Evolutionary conservation across 2,113 vertebrate species (phyloP).

Genomic region (Semicossyphus pulcher): DNA sequence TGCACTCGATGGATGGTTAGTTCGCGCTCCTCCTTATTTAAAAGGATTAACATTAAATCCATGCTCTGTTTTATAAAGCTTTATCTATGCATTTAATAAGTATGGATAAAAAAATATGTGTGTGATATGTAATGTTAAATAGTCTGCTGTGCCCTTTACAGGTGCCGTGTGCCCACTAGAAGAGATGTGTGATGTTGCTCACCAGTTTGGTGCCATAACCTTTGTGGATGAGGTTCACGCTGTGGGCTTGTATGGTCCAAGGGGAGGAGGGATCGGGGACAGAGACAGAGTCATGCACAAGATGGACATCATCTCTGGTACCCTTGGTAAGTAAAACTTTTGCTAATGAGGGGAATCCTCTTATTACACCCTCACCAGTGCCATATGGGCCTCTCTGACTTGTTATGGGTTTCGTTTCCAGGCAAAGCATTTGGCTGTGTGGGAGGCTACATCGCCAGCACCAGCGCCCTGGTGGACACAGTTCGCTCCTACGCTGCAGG

Average conservation of each 20-base stretch:
- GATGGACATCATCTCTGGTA: conserved; percentile 97
- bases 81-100: background rate
- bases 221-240: conserved; percentile 96
- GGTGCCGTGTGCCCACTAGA: conserved; percentile 93
- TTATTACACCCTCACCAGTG: background rate
- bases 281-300: conserved; percentile 93
- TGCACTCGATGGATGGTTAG: conserved; percentile 96
- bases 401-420: conserved; percentile 57
- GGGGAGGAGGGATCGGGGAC: conserved; percentile 93
- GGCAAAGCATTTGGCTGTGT: conserved; percentile 95
- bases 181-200: conserved; percentile 91
- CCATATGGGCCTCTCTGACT: conserved; percentile 3
- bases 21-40: background rate
- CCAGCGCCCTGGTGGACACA: conserved; percentile 87
- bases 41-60: no score
- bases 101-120: background rate
- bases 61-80: no score
- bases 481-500: conserved; percentile 92
- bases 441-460: conserved; percentile 93
- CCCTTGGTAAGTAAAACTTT: conserved; percentile 86
- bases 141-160: conserved; percentile 58
- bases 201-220: conserved; percentile 92
- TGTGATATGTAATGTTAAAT: background rate
- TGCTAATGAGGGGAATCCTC: background rate
- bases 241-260: conserved; percentile 90